These are phyloP conservation scores for Megaceryle torquata DNA, from an alignment of 2,113 vertebrate species.

Conservation along the genomic window DNA sequence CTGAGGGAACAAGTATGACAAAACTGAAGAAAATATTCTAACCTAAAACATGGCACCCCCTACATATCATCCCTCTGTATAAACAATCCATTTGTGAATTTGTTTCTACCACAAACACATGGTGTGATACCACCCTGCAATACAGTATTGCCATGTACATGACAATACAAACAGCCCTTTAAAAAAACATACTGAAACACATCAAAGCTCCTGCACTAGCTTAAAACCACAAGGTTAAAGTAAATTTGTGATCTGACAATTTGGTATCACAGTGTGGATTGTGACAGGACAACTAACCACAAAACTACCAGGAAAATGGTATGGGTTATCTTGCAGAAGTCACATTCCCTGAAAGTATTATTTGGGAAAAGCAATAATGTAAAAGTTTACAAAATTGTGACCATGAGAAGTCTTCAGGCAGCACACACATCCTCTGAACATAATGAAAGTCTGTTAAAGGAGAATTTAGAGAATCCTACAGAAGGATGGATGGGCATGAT, in stretches of 20 bases:
- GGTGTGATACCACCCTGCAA: not conserved
- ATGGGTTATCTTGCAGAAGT: not conserved
- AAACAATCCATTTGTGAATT: not conserved
- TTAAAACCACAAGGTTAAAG: not conserved
- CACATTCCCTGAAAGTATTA: not conserved
- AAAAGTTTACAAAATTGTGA: not conserved
- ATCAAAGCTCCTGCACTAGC: not conserved
- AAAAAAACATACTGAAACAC: not conserved
- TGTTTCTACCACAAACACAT: not conserved
- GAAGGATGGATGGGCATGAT: not conserved
- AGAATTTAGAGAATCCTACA: not conserved
- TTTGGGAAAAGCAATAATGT: not conserved
- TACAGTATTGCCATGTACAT: not conserved
- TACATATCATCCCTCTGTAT: not conserved
- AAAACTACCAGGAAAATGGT: not conserved
- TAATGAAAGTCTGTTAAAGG: not conserved
- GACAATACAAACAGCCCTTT: not conserved
- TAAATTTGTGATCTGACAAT: not conserved
- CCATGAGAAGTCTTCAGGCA: not conserved
- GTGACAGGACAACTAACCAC: not conserved
- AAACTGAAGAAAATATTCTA: not conserved
- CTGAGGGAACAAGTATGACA: not conserved
- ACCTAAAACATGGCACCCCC: not conserved
- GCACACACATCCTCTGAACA: not conserved
- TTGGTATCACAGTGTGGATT: not conserved